Conservation (phyloP, 1,140 invertebrate species). For the Sycophaga agraensis region DNA sequence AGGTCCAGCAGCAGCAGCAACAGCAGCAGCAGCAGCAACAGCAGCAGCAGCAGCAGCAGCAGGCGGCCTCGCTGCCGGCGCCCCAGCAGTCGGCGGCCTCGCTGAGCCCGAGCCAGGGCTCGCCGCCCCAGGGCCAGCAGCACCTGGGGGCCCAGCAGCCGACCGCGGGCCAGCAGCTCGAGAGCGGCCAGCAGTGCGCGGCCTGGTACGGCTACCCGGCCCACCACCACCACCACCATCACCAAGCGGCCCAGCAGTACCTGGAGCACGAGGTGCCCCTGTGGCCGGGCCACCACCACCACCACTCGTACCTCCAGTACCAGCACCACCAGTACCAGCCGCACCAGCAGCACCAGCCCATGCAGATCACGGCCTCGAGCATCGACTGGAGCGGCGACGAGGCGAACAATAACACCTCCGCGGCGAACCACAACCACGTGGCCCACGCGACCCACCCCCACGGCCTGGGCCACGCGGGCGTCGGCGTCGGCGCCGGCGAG, state of each 20-base stretch:
- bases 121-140: slow-evolving; percentile 22
- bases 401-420: slow-evolving; percentile 25
- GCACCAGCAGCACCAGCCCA: slow-evolving; percentile 19
- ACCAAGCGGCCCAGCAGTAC: slow-evolving; percentile 38
- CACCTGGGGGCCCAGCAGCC: slow-evolving; percentile 23
- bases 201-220: slow-evolving; percentile 16
- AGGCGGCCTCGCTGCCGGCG: slow-evolving; percentile 1
- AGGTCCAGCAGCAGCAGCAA: slow-evolving; percentile 28
- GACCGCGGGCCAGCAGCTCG: slow-evolving; percentile 22
- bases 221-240: slow-evolving; percentile 32
- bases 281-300: slow-evolving; percentile 33
- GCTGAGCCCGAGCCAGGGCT: neutral
- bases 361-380: slow-evolving; percentile 22
- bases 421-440: neutral
- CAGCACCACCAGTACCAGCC: slow-evolving; percentile 36
- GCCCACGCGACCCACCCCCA: slow-evolving; percentile 27
- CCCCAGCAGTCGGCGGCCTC: slow-evolving; percentile 4
- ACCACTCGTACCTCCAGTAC: slow-evolving; percentile 43
- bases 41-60: slow-evolving; percentile 24
- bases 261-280: slow-evolving; percentile 31
- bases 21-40: slow-evolving; percentile 27
- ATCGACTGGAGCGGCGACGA: slow-evolving; percentile 46
- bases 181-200: slow-evolving; percentile 19
- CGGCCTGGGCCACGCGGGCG: neutral
- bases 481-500: slow-evolving; percentile 40